Conservation (phyloP, 2,888 invertebrate genomes). For the Taphrorychus bicolor region DNA sequence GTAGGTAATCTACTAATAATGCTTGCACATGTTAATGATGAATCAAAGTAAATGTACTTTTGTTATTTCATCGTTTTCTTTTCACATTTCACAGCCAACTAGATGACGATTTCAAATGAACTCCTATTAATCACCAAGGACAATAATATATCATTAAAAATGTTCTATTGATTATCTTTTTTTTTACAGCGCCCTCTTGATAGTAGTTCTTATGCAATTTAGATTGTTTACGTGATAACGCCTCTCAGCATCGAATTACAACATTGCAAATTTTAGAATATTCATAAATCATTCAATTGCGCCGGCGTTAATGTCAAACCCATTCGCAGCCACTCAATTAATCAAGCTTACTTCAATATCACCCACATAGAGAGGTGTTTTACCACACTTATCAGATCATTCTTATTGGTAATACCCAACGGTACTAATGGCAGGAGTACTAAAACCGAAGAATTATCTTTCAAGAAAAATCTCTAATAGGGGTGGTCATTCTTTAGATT, state of each 20-base stretch:
- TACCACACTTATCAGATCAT: not conserved
- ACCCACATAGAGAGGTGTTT: not conserved
- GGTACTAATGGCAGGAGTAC: too few species aligned
- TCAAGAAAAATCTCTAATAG: too few species aligned
- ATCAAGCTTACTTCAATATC: not conserved
- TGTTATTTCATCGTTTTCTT: too few species aligned
- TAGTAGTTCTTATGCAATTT: not conserved
- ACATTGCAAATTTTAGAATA: not conserved
- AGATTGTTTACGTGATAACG: conserved; percentile 3
- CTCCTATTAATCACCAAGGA: not conserved
- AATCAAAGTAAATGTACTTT: too few species aligned
- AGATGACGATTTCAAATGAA: too few species aligned
- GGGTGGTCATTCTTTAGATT: too few species aligned
- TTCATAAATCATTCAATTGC: conserved; percentile 3
- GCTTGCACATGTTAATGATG: too few species aligned
- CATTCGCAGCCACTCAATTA: not conserved
- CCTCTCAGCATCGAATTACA: not conserved
- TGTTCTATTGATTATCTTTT: too few species aligned
- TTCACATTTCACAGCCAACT: too few species aligned
- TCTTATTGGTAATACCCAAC: not conserved
- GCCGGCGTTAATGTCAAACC: not conserved
- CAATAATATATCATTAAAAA: not conserved
- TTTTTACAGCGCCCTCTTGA: too few species aligned
- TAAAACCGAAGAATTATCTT: too few species aligned
- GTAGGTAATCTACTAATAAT: too few species aligned